A percentile compares a stretch with the other conserved stretches of the same genome.
phyloP scores from a whole-genome alignment of 2,113 vertebrate genomes.

The Perca schrenkii region DNA sequence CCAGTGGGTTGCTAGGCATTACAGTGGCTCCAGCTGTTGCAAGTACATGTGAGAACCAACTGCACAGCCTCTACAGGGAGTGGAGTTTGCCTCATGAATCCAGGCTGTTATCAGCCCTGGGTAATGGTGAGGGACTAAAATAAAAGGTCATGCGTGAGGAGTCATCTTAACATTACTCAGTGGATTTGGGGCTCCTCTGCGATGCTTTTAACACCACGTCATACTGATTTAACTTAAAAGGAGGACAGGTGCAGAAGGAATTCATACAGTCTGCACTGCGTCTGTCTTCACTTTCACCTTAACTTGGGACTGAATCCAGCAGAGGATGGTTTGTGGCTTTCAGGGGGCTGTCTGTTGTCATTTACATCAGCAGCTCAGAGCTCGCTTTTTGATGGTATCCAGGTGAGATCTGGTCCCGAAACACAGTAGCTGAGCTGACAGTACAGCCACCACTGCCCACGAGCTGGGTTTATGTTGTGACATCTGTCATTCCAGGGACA shows the following conservation, averaged over 20 bases:
- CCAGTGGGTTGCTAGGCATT: background rate
- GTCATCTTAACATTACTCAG: slow-evolving; percentile 24
- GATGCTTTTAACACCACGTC: slow-evolving; percentile 46
- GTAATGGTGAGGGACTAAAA: slow-evolving; percentile 3
- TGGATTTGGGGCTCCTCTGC: slow-evolving; percentile 47
- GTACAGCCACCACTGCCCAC: background rate
- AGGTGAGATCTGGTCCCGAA: slow-evolving; percentile 23
- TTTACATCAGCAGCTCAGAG: slow-evolving; percentile 18
- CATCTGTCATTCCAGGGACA: background rate
- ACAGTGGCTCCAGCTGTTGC: slow-evolving; percentile 22
- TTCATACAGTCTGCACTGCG: slow-evolving; percentile 24
- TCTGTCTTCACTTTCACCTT: slow-evolving; percentile 53
- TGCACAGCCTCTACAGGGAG: background rate
- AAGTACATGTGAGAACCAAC: slow-evolving; percentile 13
- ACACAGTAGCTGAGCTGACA: slow-evolving; percentile 44
- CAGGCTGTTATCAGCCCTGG: background rate
- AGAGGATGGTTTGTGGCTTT: slow-evolving; percentile 30
- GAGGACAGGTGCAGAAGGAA: slow-evolving; percentile 62
- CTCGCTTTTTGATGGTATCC: slow-evolving; percentile 19
- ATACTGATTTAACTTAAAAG: slow-evolving; percentile 39
- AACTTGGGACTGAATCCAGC: slow-evolving; percentile 3
- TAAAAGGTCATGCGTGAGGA: slow-evolving; percentile 28
- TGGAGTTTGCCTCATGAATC: slow-evolving; percentile 13
- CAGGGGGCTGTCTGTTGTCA: slow-evolving; percentile 52
- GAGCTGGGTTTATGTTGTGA: background rate